phyloP scores from a whole-genome alignment of 2,797 vertebrate genomes.

The Netta rufina region DNA sequence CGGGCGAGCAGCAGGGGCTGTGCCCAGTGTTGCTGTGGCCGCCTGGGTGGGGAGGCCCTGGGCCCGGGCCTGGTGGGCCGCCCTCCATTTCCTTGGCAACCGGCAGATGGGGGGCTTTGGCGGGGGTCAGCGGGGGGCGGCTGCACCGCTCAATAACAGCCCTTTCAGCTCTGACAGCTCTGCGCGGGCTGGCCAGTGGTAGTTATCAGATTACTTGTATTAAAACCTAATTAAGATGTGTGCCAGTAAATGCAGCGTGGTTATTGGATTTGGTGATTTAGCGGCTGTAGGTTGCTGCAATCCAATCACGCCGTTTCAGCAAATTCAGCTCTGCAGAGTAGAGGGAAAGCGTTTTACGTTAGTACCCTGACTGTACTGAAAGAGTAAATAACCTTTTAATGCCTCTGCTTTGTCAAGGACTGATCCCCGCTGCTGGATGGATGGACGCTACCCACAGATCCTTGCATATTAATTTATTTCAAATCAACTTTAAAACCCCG shows the following conservation, averaged over 20 bases:
- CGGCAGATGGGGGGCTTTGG: slow-evolving; percentile 94
- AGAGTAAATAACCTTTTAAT: slow-evolving; percentile 33
- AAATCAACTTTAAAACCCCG: background rate
- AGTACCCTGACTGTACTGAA: background rate
- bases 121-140: slow-evolving; percentile 82
- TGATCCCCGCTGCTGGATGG: background rate
- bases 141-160: slow-evolving; percentile 54
- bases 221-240: slow-evolving; percentile 95
- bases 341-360: slow-evolving; percentile 18
- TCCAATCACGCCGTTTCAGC: slow-evolving; percentile 77
- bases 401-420: background rate
- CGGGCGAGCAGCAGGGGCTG: background rate
- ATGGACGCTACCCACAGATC: background rate
- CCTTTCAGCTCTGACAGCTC: slow-evolving; percentile 76
- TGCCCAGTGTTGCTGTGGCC: background rate
- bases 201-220: slow-evolving; percentile 91
- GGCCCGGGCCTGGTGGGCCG: slow-evolving; percentile 47
- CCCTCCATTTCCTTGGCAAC: slow-evolving; percentile 81
- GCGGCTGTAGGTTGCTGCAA: slow-evolving; percentile 82
- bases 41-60: background rate
- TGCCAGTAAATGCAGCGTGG: slow-evolving; percentile 86
- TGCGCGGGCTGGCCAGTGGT: slow-evolving; percentile 73
- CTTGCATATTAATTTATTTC: slow-evolving; percentile 10
- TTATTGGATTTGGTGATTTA: slow-evolving; percentile 91
- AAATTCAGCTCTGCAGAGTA: slow-evolving; percentile 44